Percentiles rank a stretch among this genome's conserved stretches.
phyloP scores from a whole-genome alignment of 2,797 vertebrate species.

The Cuculus canorus region DNA sequence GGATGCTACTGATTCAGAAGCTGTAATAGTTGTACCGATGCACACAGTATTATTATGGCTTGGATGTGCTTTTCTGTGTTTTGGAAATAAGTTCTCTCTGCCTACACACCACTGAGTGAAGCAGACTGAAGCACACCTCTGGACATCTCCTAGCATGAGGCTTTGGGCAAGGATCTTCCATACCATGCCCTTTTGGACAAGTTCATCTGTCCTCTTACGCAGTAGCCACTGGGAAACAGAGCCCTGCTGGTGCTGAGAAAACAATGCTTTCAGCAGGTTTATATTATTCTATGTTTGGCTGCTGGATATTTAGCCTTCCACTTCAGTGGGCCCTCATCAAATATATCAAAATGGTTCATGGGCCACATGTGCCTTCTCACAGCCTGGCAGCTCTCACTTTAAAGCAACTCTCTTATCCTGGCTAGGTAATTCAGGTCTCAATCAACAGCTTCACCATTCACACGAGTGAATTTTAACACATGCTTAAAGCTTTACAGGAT shows the following conservation, averaged over 20 bases:
- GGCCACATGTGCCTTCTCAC: background rate
- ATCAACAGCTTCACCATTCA: background rate
- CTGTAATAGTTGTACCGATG: background rate
- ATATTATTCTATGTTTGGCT: background rate
- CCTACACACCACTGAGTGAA: background rate
- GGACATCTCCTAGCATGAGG: background rate
- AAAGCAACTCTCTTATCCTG: background rate
- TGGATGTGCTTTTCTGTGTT: background rate
- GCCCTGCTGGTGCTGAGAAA: background rate
- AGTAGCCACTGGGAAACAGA: background rate
- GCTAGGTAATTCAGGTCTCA: background rate
- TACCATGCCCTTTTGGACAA: background rate
- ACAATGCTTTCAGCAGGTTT: background rate
- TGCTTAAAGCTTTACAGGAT: background rate
- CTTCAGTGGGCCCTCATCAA: background rate
- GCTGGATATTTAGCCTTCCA: background rate
- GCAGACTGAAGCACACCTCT: accelerated
- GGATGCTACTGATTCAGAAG: background rate
- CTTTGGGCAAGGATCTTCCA: background rate
- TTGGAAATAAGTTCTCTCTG: background rate
- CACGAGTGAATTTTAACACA: background rate
- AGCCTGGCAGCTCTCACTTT: background rate
- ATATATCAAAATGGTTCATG: background rate
- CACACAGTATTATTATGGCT: background rate
- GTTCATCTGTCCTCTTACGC: background rate